A percentile compares a stretch with the other conserved stretches of the same genome.
Evolutionary conservation across 64 coral and sea anemone species (phyloP).

Genomic region (Anthopleura sola): DNA sequence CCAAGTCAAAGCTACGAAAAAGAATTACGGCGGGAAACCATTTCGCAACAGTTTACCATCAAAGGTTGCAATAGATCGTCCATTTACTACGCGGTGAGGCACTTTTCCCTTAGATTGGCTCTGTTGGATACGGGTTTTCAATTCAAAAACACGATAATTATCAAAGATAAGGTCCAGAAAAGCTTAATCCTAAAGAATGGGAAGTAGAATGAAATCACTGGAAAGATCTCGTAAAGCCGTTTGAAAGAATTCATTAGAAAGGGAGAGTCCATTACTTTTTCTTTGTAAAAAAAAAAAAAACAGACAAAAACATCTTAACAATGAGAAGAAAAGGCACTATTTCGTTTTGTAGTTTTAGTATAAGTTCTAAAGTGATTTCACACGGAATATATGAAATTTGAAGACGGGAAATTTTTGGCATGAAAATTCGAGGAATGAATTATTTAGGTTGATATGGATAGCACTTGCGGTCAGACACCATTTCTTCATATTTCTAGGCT

Average conservation of each 20-base stretch:
- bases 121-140: not conserved
- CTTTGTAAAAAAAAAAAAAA: not conserved
- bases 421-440: not conserved
- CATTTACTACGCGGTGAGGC: not conserved
- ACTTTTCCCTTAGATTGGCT: not conserved
- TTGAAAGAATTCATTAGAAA: not conserved
- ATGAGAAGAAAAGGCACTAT: not conserved
- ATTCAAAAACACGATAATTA: constrained; percentile 9
- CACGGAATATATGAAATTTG: not conserved
- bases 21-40: not conserved
- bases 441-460: not conserved
- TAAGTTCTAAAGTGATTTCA: not conserved
- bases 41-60: constrained; percentile 7
- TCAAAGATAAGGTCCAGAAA: not conserved
- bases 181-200: not conserved
- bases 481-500: not conserved
- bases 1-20: not conserved
- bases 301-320: not conserved
- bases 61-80: not conserved
- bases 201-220: not conserved
- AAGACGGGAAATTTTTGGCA: not conserved
- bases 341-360: not conserved
- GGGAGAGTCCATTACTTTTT: not conserved
- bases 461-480: not conserved
- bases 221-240: not conserved